Evolutionary conservation across 2,113 vertebrate genomes (phyloP).

Genomic region (Pelecanoides urinatrix): DNA sequence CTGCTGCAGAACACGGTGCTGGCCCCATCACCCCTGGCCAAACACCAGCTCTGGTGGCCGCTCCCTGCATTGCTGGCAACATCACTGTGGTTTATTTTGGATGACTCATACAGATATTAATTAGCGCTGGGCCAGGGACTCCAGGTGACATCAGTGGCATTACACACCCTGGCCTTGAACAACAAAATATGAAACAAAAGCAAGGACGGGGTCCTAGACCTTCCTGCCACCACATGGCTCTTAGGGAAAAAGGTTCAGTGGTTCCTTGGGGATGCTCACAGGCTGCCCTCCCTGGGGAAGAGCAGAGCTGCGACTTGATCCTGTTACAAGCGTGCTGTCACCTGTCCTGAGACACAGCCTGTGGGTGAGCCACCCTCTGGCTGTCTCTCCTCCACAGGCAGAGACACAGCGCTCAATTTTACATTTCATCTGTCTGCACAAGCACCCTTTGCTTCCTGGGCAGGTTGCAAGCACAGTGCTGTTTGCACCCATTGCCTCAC

Average conservation of each 20-base stretch:
- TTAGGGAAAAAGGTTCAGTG: neutral
- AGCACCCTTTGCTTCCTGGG: neutral
- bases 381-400: neutral
- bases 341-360: neutral
- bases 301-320: neutral
- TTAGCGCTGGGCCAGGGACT: neutral
- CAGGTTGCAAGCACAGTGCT: neutral
- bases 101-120: too few relatives aligned
- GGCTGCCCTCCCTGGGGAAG: neutral
- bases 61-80: neutral
- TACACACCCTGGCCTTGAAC: neutral
- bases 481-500: neutral
- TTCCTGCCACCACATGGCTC: neutral
- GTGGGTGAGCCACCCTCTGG: neutral
- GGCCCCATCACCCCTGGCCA: neutral
- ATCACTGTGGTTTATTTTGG: too few relatives aligned
- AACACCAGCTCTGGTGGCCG: neutral
- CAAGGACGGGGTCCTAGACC: neutral
- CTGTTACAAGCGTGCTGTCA: neutral
- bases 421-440: neutral
- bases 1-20: rapidly evolving
- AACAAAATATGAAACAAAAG: neutral
- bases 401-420: neutral
- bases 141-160: neutral
- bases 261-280: neutral